These are phyloP conservation scores for Drosophila stalkeri DNA, from an alignment of 2,888 invertebrate genomes.

Conservation along the genomic window DNA sequence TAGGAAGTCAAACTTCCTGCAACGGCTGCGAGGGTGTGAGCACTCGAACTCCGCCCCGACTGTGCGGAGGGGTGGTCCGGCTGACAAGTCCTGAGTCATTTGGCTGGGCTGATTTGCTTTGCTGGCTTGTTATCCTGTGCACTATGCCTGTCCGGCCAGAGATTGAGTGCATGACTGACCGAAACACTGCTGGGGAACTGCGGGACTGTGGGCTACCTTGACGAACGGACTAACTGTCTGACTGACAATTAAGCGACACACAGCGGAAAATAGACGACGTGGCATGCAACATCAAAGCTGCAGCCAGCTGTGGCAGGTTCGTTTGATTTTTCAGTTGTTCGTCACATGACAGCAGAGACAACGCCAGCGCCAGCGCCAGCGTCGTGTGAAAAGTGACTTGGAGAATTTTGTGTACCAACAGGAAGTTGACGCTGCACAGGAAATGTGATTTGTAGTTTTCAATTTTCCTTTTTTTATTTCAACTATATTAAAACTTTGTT, in stretches of 20 bases:
- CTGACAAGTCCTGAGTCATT: conserved; percentile 50
- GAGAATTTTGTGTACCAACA: conserved; percentile 71
- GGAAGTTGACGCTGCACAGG: conserved; percentile 75
- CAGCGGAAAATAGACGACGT: conserved; percentile 82
- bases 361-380: conserved; percentile 36
- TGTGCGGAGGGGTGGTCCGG: conserved; percentile 33
- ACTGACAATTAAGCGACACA: conserved; percentile 78
- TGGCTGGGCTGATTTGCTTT: conserved; percentile 17
- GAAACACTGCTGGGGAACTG: conserved; percentile 41
- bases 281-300: conserved; percentile 78
- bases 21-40: conserved; percentile 31
- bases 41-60: conserved; percentile 18
- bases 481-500: conserved; percentile 62
- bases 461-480: conserved; percentile 27
- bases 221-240: conserved; percentile 42
- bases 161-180: conserved; percentile 79
- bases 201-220: conserved; percentile 47
- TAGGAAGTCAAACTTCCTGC: conserved; percentile 75
- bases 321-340: conserved; percentile 63
- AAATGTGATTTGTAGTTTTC: conserved; percentile 80
- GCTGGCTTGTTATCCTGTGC: conserved; percentile 47
- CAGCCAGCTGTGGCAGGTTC: conserved; percentile 59
- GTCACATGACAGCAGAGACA: conserved; percentile 53
- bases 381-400: conserved; percentile 82
- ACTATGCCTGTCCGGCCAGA: conserved; percentile 52